Evolutionary conservation across 2,797 vertebrate species (phyloP).

Genomic region (Schizopygopsis malacanthus): DNA sequence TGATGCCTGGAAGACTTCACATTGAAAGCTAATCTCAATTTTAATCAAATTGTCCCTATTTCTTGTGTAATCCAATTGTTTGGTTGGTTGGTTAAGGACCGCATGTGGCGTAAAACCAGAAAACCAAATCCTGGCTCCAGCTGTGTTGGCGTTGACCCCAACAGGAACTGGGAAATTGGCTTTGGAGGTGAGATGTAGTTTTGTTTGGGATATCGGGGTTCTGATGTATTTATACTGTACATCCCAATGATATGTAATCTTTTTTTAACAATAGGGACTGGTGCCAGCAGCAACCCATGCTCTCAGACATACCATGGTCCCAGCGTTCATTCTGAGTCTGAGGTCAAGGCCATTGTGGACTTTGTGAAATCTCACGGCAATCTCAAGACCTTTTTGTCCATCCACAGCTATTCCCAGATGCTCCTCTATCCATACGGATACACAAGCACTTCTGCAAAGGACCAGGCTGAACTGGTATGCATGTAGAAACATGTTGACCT

Average conservation of each 20-base stretch:
- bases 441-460: conserved; percentile 63
- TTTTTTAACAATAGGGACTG: conserved; percentile 71
- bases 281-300: conserved; percentile 87
- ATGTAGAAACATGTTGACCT: background rate
- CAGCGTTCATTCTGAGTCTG: conserved; percentile 84
- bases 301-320: conserved; percentile 84
- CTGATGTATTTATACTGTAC: background rate
- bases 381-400: conserved; percentile 92
- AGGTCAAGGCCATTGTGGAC: conserved; percentile 92
- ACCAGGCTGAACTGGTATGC: conserved; percentile 86
- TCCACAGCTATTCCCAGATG: conserved; percentile 96
- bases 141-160: conserved; percentile 90
- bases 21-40: background rate
- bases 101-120: conserved; percentile 97
- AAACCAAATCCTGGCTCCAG: conserved; percentile 73
- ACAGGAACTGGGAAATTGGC: conserved; percentile 93
- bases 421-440: conserved; percentile 93
- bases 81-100: conserved; percentile 81
- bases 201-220: background rate
- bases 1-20: background rate
- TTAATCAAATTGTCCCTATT: background rate
- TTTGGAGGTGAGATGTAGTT: conserved; percentile 79
- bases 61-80: background rate
- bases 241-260: background rate
- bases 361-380: conserved; percentile 86